These are phyloP conservation scores for Aethes cnicana DNA, from an alignment of 2,888 invertebrate genomes.

Conservation along the genomic window DNA sequence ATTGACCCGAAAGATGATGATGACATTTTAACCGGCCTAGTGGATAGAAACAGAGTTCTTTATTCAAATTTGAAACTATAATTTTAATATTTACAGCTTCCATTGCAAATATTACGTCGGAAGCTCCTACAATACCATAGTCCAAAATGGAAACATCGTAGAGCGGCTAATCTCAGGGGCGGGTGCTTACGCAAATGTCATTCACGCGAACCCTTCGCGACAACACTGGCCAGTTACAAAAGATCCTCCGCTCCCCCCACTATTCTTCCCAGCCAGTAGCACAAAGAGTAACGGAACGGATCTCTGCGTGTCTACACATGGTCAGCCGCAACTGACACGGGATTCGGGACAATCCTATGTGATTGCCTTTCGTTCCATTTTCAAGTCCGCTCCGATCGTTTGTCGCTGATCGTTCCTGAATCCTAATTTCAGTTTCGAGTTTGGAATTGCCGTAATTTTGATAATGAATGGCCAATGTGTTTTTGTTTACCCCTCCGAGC, in stretches of 20 bases:
- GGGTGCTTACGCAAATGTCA: conserved; percentile 71
- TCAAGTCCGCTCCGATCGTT: conserved; percentile 51
- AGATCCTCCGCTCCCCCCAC: conserved; percentile 42
- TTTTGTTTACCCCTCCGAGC: conserved; percentile 12
- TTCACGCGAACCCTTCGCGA: conserved; percentile 66
- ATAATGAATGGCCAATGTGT: conserved; percentile 16
- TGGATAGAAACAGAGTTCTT: too few relatives aligned
- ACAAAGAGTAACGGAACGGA: conserved; percentile 35
- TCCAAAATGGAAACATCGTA: conserved; percentile 25
- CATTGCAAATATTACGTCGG: too few relatives aligned
- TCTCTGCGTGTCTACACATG: conserved; percentile 39
- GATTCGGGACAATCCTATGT: conserved; percentile 59
- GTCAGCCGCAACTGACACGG: conserved; percentile 49
- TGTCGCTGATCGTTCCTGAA: conserved; percentile 42
- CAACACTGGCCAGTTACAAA: conserved; percentile 41
- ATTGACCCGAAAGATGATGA: too few relatives aligned
- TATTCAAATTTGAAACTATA: too few relatives aligned
- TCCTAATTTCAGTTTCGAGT: conserved; percentile 35
- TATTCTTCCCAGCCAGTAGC: conserved; percentile 29
- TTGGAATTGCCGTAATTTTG: conserved; percentile 20
- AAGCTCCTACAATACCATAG: conserved; percentile 3
- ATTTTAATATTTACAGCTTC: too few relatives aligned
- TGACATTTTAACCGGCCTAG: too few relatives aligned
- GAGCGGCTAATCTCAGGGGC: conserved; percentile 65
- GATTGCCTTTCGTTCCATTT: conserved; percentile 63